Conservation (phyloP, 2,113 vertebrate genomes). For the Neotoma lepida region DNA sequence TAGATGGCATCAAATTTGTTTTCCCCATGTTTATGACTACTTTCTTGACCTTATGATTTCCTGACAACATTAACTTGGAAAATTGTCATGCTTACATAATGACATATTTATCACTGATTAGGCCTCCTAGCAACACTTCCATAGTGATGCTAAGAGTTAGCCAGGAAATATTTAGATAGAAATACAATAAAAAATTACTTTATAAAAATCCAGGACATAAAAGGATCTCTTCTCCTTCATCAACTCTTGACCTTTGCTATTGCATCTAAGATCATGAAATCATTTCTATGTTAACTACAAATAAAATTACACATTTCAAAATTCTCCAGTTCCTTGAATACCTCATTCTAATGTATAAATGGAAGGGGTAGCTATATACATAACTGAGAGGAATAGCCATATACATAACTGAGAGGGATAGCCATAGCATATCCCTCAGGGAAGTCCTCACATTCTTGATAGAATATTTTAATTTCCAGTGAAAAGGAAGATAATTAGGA, state of each 20-base stretch:
- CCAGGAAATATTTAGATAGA: slow-evolving; percentile 25
- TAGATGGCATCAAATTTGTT: not conserved
- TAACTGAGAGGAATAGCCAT: not conserved
- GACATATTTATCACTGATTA: not conserved
- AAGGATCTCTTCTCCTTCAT: not conserved
- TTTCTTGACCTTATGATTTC: slow-evolving; percentile 7
- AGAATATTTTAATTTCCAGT: not conserved
- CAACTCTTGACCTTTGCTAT: not conserved
- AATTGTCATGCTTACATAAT: not conserved
- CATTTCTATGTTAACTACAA: not conserved
- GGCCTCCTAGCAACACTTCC: not conserved
- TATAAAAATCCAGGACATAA: not conserved
- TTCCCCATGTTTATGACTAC: not conserved
- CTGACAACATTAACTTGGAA: slow-evolving; percentile 2
- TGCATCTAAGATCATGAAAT: not conserved
- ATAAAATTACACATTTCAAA: slow-evolving; percentile 26
- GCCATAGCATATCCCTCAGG: not conserved
- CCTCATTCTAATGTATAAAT: not conserved
- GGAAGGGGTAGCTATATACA: not conserved
- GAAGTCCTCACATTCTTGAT: not conserved
- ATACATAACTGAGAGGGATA: not conserved
- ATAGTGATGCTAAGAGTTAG: not conserved
- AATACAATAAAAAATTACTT: not conserved
- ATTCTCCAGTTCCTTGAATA: not conserved
- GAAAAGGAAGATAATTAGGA: not conserved